Evolutionary conservation across 2,113 vertebrate genomes (phyloP).

Genomic region (Rhabdornis inornatus): DNA sequence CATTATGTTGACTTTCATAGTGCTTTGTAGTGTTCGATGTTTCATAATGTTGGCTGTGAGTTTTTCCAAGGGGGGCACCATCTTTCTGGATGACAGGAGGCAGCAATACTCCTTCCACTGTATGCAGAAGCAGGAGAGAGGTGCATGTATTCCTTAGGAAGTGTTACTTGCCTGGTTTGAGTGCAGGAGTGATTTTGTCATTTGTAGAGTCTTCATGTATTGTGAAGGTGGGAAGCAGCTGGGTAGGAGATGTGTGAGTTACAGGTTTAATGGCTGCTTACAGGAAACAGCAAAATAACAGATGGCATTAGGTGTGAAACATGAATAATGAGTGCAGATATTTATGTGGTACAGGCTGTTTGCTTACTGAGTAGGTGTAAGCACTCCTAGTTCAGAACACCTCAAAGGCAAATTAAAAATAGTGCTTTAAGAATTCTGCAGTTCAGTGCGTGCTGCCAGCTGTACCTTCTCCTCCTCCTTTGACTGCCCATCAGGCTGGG

Average conservation of each 20-base stretch:
- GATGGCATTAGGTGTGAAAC: background rate
- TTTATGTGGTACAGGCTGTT: background rate
- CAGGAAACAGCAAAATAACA: background rate
- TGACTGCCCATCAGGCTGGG: accelerated
- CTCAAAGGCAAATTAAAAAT: background rate
- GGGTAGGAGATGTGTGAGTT: background rate
- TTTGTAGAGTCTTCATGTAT: background rate
- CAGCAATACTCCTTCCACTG: background rate
- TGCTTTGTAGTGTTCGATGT: background rate
- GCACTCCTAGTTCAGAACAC: background rate
- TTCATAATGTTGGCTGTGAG: background rate
- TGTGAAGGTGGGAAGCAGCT: background rate
- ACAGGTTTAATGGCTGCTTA: background rate
- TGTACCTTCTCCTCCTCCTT: background rate
- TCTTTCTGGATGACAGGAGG: background rate
- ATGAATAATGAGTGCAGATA: background rate
- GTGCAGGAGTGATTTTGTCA: background rate
- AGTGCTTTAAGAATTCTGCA: background rate
- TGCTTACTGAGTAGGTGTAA: background rate
- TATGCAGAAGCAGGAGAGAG: background rate
- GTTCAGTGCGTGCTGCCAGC: background rate
- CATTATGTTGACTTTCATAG: background rate
- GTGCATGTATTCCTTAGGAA: background rate
- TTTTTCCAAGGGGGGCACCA: background rate
- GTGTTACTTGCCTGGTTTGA: background rate